These are phyloP conservation scores for Plodia interpunctella DNA, from an alignment of 1,140 invertebrate genomes.

Conservation along the genomic window DNA sequence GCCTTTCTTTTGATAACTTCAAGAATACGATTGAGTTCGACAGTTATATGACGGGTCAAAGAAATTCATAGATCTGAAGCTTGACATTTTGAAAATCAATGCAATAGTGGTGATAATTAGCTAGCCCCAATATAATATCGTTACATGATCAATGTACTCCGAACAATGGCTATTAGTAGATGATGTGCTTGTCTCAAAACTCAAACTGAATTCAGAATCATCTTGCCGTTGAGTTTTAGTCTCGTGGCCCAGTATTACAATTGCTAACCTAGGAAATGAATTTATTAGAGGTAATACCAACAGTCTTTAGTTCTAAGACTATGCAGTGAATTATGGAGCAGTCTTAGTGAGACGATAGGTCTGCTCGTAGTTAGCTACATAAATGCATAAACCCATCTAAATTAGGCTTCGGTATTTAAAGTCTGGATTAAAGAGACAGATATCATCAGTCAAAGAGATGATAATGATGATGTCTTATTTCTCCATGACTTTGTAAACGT, in stretches of 20 bases:
- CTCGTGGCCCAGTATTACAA: background rate
- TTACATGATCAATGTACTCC: background rate
- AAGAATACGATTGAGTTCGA: too few relatives aligned
- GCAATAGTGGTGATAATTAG: too few relatives aligned
- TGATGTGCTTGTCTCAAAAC: background rate
- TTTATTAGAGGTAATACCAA: slow-evolving; percentile 4
- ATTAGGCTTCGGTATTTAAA: too few relatives aligned
- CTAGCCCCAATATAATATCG: too few relatives aligned
- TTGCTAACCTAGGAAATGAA: slow-evolving; percentile 3
- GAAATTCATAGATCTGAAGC: too few relatives aligned
- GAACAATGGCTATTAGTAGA: background rate
- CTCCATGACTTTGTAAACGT: too few relatives aligned
- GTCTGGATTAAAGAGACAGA: too few relatives aligned
- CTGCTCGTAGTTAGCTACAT: background rate
- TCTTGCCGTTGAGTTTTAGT: background rate
- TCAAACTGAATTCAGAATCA: slow-evolving; percentile 2
- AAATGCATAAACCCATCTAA: background rate
- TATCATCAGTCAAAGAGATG: too few relatives aligned
- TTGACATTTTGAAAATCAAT: too few relatives aligned
- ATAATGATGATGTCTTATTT: too few relatives aligned
- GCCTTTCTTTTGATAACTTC: too few relatives aligned
- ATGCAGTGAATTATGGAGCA: background rate
- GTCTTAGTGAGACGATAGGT: background rate
- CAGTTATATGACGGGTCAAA: too few relatives aligned
- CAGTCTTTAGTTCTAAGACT: background rate